Base-by-base conservation (phyloP, 2,888 invertebrate species). In the Cephonodes hylas region DNA sequence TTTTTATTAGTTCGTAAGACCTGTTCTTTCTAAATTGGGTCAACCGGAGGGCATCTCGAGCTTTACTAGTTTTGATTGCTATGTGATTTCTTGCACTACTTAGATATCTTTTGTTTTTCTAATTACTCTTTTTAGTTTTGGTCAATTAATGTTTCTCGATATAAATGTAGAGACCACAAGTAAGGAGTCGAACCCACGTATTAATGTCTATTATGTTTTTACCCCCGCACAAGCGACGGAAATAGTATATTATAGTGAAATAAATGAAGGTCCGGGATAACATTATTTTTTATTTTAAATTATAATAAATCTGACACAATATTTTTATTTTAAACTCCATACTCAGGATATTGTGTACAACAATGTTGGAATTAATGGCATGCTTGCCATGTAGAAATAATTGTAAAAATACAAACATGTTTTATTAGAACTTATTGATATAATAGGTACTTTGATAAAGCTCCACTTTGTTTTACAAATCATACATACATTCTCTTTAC, bases 381-480 rank as follows among this genome's bases (percentile, higher is more conserved):
- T 75, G 69, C 69, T 75, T 76, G 84, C 85, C 88, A 77, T 76
- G 83, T 89, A 89, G 81, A 88, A 88, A 87, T 88, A 83, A 86
- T 84, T 91, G 91, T 89, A 91, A 92, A 92, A 92, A 90, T 92
- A 92, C 90, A 91, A 92, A 92, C 87, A 80, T 61, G 80, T 86
- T 86, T 84, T 84, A 81, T 85, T 84, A 81, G 79, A 83, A 87
- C 85, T 84, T 89, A 89, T 80, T 79, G 80, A 80, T 87, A 89
- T 80, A 85, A 91, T 91, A 91, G 91, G 90, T 92, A 91, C 90
- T 89, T 88, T 88, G 77, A 92, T 92, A 92, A 92, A 92, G 92
- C 92, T 92, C 88, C 88, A 88, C 84, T 84, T 92, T 92, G 91
- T 92, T 92, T 91, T 88, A 92, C 90, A 91, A 89, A 88, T 89